phyloP scores from a whole-genome alignment of 2,797 vertebrate genomes.

The Uromys caudimaculatus region DNA sequence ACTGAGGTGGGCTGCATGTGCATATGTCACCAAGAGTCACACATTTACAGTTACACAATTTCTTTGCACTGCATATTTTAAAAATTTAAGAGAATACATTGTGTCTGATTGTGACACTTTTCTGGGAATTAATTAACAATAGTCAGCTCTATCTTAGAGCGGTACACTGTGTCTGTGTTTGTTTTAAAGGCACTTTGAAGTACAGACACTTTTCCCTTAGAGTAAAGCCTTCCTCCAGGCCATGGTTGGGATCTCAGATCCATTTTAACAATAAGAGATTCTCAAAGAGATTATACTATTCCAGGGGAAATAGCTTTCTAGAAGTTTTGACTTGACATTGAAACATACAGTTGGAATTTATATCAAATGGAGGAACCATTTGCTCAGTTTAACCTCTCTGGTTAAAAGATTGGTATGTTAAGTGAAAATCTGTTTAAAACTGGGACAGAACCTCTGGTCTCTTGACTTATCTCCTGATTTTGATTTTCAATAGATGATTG shows the following conservation, averaged over 20 bases:
- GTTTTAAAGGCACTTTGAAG: constrained; percentile 22
- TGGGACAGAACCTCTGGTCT: neutral
- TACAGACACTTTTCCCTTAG: neutral
- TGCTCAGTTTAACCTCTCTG: neutral
- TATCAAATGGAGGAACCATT: neutral
- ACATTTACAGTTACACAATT: neutral
- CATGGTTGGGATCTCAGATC: neutral
- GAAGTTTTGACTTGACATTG: constrained; percentile 48
- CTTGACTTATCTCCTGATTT: constrained; percentile 2
- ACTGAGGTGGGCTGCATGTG: neutral
- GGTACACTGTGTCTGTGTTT: neutral
- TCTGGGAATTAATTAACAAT: neutral
- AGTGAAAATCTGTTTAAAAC: constrained; percentile 15
- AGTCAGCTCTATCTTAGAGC: neutral
- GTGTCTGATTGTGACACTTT: neutral
- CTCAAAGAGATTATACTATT: constrained; percentile 81
- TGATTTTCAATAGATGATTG: neutral
- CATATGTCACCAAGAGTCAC: neutral
- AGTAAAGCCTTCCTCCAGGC: neutral
- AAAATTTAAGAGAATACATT: neutral
- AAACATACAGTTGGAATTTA: constrained; percentile 23
- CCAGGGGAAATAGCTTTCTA: constrained; percentile 49
- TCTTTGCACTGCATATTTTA: neutral
- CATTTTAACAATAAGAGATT: constrained; percentile 64
- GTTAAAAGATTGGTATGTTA: neutral